These are phyloP conservation scores for Aulostomus chinensis DNA, from an alignment of 2,797 vertebrate genomes.

Conservation along the genomic window DNA sequence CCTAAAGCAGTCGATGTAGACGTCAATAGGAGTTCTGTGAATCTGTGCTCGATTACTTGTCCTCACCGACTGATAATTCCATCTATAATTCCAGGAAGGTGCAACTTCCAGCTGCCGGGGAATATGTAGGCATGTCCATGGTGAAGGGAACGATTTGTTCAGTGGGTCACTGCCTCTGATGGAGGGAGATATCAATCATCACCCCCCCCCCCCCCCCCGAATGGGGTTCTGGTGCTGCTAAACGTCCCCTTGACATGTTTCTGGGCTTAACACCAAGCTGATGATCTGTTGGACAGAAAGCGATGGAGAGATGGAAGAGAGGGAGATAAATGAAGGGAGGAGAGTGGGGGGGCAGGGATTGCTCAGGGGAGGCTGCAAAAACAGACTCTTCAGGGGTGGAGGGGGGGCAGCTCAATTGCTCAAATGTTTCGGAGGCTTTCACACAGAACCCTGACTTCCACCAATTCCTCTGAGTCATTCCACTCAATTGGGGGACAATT, in stretches of 20 bases:
- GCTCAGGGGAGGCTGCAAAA: slow-evolving; percentile 52
- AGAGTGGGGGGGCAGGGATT: slow-evolving; percentile 41
- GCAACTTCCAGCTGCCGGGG: not conserved
- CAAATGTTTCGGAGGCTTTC: slow-evolving; percentile 53
- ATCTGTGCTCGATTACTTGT: too few relatives aligned
- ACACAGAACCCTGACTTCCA: slow-evolving; percentile 55
- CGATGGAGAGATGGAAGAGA: slow-evolving; percentile 35
- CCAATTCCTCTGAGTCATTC: slow-evolving; percentile 73
- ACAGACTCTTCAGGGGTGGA: slow-evolving; percentile 45
- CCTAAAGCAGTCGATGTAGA: too few relatives aligned
- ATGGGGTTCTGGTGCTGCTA: too few relatives aligned
- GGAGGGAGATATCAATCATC: slow-evolving; percentile 7
- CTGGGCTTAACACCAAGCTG: slow-evolving; percentile 33
- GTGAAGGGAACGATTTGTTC: not conserved
- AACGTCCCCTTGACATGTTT: slow-evolving; percentile 39
- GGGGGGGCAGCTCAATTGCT: slow-evolving; percentile 33
- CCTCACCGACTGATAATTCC: too few relatives aligned
- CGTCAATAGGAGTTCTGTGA: too few relatives aligned
- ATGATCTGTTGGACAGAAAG: slow-evolving; percentile 57
- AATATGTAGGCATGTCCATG: not conserved
- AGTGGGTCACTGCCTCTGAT: slow-evolving; percentile 5
- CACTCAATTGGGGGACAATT: slow-evolving; percentile 74
- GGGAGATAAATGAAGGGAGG: slow-evolving; percentile 31
- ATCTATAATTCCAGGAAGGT: not conserved
- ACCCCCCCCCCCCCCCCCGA: too few relatives aligned